Evolutionary conservation across 2,888 invertebrate species (phyloP), one percentile per base, ranked within the genome.

Genomic region (Seira musarum): DNA sequence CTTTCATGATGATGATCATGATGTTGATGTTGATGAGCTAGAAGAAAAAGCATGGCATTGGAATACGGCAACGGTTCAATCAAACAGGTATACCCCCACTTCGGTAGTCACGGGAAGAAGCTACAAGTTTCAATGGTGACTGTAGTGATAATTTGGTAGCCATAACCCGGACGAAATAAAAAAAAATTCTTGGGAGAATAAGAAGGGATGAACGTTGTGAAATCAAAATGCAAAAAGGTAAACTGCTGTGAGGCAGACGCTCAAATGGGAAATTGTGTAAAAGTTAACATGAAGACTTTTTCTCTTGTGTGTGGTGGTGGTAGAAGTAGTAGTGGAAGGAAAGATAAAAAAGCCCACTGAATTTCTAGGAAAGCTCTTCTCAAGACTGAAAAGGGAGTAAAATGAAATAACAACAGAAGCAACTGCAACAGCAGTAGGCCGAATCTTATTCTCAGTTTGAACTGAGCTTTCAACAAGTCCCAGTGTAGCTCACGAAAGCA

Each of bases 351-450:
- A 19, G 64, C 71, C 71, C 64, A 79, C 49, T 46, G 53, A 66
- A 25, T 73, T 69, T 73, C 67, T 68, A 64, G 69, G 71, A 80
- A 71, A 73, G 49, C 73, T 49, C 49, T 49, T 8, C 30, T 30
- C 30, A 30, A 8, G 30, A 30, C 2, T 30, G 3, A 30, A 30
- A 30, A 30, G 30, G 30, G 30, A 30, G 30, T 2, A 30, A 30
- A 30, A n/a, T 40, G 13, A n/a, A 13, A 15, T 8, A 80, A 69
- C 73, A 73, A 80, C 79, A 80, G 79, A 80, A 80, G 79, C 79
- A 80, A 80, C 73, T 67, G 73, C 79, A 80, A 69, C 79, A 80
- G 73, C 79, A 80, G 79, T 80, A 80, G 79, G 79, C 73, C 79
- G 63, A 71, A 79, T 79, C 79, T 66, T 74, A 79, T 72, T 79